Base-by-base conservation (phyloP, 1,140 invertebrate genomes). In the Drosophila sp. region DNA sequence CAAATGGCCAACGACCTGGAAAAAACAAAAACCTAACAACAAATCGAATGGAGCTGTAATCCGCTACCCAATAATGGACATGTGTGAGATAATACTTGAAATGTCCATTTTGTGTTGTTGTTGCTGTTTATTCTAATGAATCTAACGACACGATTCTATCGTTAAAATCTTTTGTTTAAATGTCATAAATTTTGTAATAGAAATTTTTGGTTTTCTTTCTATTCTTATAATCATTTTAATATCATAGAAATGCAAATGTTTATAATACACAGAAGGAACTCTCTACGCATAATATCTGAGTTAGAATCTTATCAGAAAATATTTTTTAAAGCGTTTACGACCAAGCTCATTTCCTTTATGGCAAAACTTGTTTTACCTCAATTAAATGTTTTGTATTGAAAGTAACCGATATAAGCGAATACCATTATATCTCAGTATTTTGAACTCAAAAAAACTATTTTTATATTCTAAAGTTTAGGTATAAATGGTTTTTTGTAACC, bases 1-100 rank as follows among this genome's bases (percentile, higher is more conserved):
- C 70, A 80, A 72, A 68, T 56, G 67, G 30, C 69, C 69, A 73
- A 71, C 58, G 56, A 60, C 68, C 72, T 81, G 75, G 54, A 66
- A 76, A 47, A 47, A 27, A 33, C 66, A 23, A 62, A 60, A 38
- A 38, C 35, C 35, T 32, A 61, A 62, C 44, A 57, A 61, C 54
- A 54, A 66, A 67, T 54, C 33, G 54, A 47, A 58, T 35, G 32
- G 56, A 35, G 50, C 50, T 55, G 64, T 62, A 75, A 50, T 55
- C 50, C 54, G 38, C 17, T 55, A 44, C 58, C 76, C 57, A 62
- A 41, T 33, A 69, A 78, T 69, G 66, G 61, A 65, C 77, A 76
- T 63, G 33, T 17, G 4, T 50, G 35, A 58, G 44, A 58, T 58
- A 70, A 70, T 72, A 40, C 23, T 41, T 40, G 33, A 32, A 44